Percentiles rank a stretch among this genome's conserved stretches.
Evolutionary conservation across 2,113 vertebrate genomes (phyloP).

Genomic region (Chaenocephalus aceratus): DNA sequence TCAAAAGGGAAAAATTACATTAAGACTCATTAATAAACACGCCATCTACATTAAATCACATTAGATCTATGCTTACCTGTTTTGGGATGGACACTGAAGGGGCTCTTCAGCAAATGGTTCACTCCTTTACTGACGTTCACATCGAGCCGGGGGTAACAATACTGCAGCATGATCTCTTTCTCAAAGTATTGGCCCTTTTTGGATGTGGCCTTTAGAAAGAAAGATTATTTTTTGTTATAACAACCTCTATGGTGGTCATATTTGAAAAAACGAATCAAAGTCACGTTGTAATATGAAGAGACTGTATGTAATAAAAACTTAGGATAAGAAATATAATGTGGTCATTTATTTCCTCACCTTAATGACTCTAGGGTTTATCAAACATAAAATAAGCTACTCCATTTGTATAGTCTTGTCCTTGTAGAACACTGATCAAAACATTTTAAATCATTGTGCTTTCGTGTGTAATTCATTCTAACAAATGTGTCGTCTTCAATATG

Average conservation of each 20-base stretch:
- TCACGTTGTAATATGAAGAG: too few relatives aligned
- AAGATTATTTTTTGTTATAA: not conserved
- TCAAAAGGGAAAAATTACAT: constrained; percentile 1
- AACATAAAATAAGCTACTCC: not conserved
- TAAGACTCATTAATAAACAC: not conserved
- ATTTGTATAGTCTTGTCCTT: not conserved
- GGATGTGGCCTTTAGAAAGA: constrained; percentile 10
- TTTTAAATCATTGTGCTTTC: not conserved
- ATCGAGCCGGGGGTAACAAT: constrained; percentile 96
- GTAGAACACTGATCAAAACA: not conserved
- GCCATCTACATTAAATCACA: not conserved
- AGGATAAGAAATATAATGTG: not conserved
- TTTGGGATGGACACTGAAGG: constrained; percentile 97
- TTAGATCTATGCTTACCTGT: constrained; percentile 83
- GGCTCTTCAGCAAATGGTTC: constrained; percentile 95
- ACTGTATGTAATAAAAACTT: too few relatives aligned
- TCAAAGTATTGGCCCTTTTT: constrained; percentile 76
- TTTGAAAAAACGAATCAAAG: not conserved
- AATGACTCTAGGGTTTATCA: not conserved
- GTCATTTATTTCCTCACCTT: not conserved
- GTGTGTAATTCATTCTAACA: not conserved
- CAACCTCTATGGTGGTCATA: not conserved
- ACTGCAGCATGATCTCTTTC: constrained; percentile 95
- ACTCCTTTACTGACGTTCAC: constrained; percentile 96
- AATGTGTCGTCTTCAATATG: not conserved